Evolutionary conservation across 2,888 invertebrate species (phyloP).

Genomic region (Harpalus rubripes): DNA sequence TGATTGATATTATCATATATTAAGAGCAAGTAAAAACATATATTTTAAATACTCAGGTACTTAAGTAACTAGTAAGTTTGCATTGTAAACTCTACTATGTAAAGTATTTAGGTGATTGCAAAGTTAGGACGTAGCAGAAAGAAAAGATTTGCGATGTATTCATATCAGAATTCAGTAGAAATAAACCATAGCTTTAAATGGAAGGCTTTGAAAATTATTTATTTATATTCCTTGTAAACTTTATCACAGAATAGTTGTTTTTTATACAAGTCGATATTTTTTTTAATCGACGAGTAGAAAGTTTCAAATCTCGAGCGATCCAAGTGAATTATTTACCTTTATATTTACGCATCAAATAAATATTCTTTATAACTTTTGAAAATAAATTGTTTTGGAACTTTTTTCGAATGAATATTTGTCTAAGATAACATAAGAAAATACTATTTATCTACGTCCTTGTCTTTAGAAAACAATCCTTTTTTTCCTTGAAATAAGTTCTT

Average conservation of each 20-base stretch:
- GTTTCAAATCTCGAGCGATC: no score
- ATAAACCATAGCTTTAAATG: constrained; percentile 65
- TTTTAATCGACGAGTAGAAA: no score
- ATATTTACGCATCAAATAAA: no score
- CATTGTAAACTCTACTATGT: constrained; percentile 48
- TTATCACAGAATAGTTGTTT: background rate
- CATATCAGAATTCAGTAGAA: constrained; percentile 53
- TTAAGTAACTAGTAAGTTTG: constrained; percentile 48
- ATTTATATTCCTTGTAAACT: background rate
- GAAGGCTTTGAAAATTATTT: constrained; percentile 12
- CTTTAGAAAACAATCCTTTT: no score
- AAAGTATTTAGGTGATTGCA: constrained; percentile 57
- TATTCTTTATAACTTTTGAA: no score
- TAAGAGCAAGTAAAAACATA: constrained; percentile 57
- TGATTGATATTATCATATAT: constrained; percentile 60
- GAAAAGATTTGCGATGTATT: constrained; percentile 58
- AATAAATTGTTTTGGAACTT: no score
- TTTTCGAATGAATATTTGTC: no score
- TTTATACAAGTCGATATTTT: background rate
- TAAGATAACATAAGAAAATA: no score
- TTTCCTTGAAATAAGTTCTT: no score
- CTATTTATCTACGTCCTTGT: no score
- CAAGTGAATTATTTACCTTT: no score
- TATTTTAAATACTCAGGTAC: constrained; percentile 66
- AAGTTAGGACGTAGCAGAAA: constrained; percentile 58